phyloP scores from a whole-genome alignment of 2,797 vertebrate genomes.

The Carduelis carduelis region DNA sequence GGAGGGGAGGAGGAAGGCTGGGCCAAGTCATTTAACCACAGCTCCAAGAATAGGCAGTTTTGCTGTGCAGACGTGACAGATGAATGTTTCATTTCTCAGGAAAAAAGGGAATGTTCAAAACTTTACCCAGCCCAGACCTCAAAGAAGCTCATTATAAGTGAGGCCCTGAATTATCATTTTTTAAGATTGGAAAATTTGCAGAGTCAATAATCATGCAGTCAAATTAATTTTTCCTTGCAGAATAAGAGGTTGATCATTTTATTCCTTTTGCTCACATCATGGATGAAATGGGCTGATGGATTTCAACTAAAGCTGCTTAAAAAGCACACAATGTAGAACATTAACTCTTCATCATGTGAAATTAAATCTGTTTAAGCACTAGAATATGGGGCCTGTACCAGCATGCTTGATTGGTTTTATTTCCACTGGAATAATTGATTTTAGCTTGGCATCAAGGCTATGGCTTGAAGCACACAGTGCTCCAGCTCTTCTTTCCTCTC shows the following conservation, averaged over 20 bases:
- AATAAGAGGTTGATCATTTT: not conserved
- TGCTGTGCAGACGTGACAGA: conserved; percentile 3
- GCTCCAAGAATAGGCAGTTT: conserved; percentile 27
- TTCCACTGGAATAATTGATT: not conserved
- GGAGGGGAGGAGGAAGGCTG: not conserved
- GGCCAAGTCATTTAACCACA: conserved; percentile 13
- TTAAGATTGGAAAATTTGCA: not conserved
- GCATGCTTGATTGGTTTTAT: not conserved
- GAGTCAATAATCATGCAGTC: not conserved
- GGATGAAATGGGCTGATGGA: not conserved
- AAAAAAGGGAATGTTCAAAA: not conserved
- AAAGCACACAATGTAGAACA: not conserved
- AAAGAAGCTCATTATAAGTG: not conserved
- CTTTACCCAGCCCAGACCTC: not conserved
- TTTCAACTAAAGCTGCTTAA: not conserved
- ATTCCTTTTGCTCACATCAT: not conserved
- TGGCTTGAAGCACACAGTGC: not conserved
- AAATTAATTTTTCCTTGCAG: not conserved
- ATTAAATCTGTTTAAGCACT: not conserved
- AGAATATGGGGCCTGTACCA: not conserved
- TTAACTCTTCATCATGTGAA: not conserved
- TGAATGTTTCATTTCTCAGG: not conserved
- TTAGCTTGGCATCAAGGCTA: not conserved
- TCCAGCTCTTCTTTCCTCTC: not conserved
- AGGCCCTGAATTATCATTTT: not conserved